Conservation (phyloP, 2,888 invertebrate species). For the Tachina lurida region DNA sequence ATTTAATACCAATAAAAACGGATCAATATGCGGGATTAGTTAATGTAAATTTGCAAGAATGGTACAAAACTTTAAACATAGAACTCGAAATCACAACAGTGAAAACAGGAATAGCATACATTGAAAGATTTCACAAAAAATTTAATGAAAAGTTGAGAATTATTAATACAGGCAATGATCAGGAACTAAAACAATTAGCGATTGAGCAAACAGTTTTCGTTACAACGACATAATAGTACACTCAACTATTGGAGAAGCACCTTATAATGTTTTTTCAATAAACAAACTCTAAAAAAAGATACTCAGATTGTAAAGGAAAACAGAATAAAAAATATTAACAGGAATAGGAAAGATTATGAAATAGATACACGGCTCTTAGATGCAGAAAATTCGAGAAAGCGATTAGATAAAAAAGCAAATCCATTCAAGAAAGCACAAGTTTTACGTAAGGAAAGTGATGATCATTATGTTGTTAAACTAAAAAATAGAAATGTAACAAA, state of each 20-base stretch:
- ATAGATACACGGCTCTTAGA: neutral
- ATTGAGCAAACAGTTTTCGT: no score
- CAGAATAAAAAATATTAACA: slow-evolving; percentile 11
- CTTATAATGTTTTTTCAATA: slow-evolving; percentile 11
- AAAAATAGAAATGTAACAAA: no score
- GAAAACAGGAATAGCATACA: slow-evolving; percentile 61
- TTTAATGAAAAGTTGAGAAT: no score
- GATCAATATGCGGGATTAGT: no score
- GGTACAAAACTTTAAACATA: no score
- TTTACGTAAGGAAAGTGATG: slow-evolving; percentile 3
- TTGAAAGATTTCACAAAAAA: slow-evolving; percentile 55
- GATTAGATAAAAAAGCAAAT: slow-evolving; percentile 19
- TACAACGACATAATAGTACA: no score
- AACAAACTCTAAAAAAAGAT: neutral
- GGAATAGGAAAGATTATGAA: neutral
- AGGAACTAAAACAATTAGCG: no score
- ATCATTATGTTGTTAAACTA: slow-evolving; percentile 10
- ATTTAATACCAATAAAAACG: no score
- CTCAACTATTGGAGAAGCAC: neutral
- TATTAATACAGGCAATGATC: no score
- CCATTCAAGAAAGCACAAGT: slow-evolving; percentile 12
- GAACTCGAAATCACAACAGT: slow-evolving; percentile 49
- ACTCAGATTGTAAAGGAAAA: neutral
- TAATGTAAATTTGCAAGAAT: no score
- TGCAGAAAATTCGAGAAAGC: slow-evolving; percentile 25